Evolutionary conservation across 2,113 vertebrate species (phyloP).

Genomic region (Oenanthe melanoleuca): DNA sequence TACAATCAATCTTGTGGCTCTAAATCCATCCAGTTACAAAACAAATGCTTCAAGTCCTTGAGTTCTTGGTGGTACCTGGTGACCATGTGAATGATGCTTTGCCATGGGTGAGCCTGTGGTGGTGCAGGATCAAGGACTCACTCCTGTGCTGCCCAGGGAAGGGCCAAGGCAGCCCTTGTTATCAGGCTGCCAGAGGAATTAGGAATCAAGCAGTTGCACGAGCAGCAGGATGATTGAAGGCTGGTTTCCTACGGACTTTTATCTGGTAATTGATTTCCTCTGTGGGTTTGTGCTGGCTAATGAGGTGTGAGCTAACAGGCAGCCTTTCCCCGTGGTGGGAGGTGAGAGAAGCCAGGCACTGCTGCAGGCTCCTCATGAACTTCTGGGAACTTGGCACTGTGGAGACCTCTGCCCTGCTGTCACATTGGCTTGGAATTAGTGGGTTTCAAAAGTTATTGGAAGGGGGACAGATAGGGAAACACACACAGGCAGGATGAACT

Average conservation of each 20-base stretch:
- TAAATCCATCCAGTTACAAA: not conserved
- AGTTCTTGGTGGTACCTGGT: not conserved
- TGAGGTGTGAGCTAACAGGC: slow-evolving; percentile 60
- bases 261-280: slow-evolving; percentile 66
- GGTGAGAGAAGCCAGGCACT: slow-evolving; percentile 22
- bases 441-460: slow-evolving; percentile 7
- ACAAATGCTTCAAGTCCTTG: not conserved
- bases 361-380: not conserved
- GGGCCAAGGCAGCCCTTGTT: not conserved
- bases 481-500: slow-evolving; percentile 24
- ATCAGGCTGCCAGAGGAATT: slow-evolving; percentile 42
- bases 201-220: not conserved
- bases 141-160: not conserved
- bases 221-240: slow-evolving; percentile 59
- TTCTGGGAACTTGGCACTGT: not conserved
- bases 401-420: slow-evolving; percentile 62
- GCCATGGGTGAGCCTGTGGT: fast-evolving
- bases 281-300: slow-evolving; percentile 65
- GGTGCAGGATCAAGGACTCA: not conserved
- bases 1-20: not conserved
- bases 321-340: slow-evolving; percentile 44
- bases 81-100: not conserved
- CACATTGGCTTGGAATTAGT: slow-evolving; percentile 34
- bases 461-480: not conserved
- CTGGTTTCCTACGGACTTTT: slow-evolving; percentile 55